Evolutionary conservation across 2,113 vertebrate species (phyloP).

Genomic region (Melozone crissalis): DNA sequence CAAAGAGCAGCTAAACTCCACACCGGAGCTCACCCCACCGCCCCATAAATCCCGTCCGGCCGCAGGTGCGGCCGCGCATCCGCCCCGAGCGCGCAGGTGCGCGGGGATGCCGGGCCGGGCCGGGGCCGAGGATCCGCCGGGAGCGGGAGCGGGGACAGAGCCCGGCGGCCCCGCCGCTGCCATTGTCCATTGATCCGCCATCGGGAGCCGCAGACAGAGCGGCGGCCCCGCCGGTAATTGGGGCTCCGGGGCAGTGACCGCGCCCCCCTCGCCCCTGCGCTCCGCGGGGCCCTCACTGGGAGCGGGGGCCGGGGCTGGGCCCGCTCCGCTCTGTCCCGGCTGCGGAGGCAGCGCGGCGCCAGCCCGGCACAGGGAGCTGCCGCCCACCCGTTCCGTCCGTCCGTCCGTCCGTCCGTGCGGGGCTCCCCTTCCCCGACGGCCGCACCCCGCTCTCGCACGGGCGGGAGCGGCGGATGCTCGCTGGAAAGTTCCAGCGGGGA

Average conservation of each 20-base stretch:
- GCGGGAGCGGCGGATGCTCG: rapidly evolving
- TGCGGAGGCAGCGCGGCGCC: constrained; percentile 79
- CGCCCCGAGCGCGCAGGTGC: background rate
- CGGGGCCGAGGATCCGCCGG: too few relatives aligned
- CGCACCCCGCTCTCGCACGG: background rate
- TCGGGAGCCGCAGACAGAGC: constrained; percentile 79
- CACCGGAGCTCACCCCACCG: too few relatives aligned
- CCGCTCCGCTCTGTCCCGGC: constrained; percentile 52
- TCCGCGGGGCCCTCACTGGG: constrained; percentile 75
- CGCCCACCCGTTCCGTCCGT: background rate
- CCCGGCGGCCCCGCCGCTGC: constrained; percentile 52
- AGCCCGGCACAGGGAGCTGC: constrained; percentile 73
- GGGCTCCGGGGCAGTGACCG: constrained; percentile 73
- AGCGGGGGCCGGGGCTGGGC: constrained; percentile 56
- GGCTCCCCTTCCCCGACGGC: background rate
- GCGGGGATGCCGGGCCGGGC: background rate
- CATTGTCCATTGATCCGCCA: constrained; percentile 78
- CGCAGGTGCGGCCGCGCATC: background rate
- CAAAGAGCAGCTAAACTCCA: rapidly evolving
- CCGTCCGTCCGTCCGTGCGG: background rate
- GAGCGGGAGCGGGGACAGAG: background rate
- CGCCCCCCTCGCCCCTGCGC: background rate
- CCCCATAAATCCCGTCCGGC: rapidly evolving
- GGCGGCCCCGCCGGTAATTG: constrained; percentile 78
- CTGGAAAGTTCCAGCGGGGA: rapidly evolving